These are phyloP conservation scores for Cyphomyrus plagiostoma DNA, from an alignment of 2,113 vertebrate species.

Conservation along the genomic window DNA sequence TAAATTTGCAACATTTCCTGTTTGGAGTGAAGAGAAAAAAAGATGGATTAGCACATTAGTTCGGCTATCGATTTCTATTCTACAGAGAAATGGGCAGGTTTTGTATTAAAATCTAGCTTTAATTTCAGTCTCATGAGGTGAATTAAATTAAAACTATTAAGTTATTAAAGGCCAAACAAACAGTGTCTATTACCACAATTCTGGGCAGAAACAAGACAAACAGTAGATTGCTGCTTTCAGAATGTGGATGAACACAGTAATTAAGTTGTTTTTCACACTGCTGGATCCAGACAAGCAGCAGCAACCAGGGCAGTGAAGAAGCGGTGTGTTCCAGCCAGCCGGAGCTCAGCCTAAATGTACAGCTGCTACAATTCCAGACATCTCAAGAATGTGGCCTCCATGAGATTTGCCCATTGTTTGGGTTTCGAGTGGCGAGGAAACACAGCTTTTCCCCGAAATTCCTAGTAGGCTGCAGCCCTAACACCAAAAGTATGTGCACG, in stretches of 20 bases:
- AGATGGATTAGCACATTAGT: constrained; percentile 10
- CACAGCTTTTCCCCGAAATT: neutral
- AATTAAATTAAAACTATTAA: constrained; percentile 23
- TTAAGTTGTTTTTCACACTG: constrained; percentile 3
- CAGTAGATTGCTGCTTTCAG: constrained; percentile 1
- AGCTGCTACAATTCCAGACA: constrained; percentile 60
- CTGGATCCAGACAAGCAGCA: constrained; percentile 29
- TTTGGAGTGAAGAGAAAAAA: constrained; percentile 22
- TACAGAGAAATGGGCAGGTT: neutral
- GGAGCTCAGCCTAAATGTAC: constrained; percentile 54
- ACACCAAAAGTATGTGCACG: neutral
- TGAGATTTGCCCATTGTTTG: constrained; percentile 7
- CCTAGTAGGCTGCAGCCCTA: neutral
- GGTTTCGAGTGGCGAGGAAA: neutral
- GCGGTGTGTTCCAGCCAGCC: constrained; percentile 21
- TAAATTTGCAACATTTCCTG: constrained; percentile 90
- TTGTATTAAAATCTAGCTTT: constrained; percentile 5
- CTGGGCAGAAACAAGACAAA: neutral
- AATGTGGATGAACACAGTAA: constrained; percentile 11
- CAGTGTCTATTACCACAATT: constrained; percentile 12
- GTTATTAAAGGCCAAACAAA: constrained; percentile 13
- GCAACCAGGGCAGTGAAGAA: constrained; percentile 22
- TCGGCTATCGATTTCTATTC: neutral
- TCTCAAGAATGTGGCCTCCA: constrained; percentile 66
- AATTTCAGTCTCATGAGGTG: neutral